Evolutionary conservation across 2,797 vertebrate species (phyloP).

Genomic region (Synaphobranchus kaupii): DNA sequence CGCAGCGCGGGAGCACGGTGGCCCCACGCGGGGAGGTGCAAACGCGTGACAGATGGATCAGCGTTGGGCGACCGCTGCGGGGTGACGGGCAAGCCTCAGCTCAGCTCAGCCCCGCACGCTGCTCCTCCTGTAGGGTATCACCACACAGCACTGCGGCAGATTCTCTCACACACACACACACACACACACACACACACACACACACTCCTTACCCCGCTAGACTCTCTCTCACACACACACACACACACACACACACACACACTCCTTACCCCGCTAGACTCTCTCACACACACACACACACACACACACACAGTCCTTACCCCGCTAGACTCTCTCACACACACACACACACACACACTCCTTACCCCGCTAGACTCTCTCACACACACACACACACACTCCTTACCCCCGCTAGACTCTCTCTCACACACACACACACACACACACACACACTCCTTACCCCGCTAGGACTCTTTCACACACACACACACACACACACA

Average conservation of each 20-base stretch:
- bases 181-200: neutral
- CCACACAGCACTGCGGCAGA: constrained; percentile 37
- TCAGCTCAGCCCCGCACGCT: constrained; percentile 59
- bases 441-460: neutral
- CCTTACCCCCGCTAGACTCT: neutral
- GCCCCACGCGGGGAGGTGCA: constrained; percentile 83
- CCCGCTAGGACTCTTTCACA: neutral
- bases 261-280: constrained; percentile 19
- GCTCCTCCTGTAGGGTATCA: constrained; percentile 48
- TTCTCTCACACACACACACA: neutral
- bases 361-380: neutral
- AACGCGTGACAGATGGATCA: constrained; percentile 94
- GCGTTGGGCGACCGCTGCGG: constrained; percentile 78
- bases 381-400: neutral
- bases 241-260: constrained; percentile 48
- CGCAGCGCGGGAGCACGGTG: constrained; percentile 35
- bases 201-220: constrained; percentile 16
- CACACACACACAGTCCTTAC: neutral
- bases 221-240: no score
- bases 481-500: neutral
- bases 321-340: neutral
- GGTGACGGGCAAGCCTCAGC: constrained; percentile 60
- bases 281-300: constrained; percentile 26
- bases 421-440: neutral
- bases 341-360: neutral